Evolutionary conservation across 92 coral and sea anemone genomes (phyloP).

Genomic region (Phenganax stokvisi): DNA sequence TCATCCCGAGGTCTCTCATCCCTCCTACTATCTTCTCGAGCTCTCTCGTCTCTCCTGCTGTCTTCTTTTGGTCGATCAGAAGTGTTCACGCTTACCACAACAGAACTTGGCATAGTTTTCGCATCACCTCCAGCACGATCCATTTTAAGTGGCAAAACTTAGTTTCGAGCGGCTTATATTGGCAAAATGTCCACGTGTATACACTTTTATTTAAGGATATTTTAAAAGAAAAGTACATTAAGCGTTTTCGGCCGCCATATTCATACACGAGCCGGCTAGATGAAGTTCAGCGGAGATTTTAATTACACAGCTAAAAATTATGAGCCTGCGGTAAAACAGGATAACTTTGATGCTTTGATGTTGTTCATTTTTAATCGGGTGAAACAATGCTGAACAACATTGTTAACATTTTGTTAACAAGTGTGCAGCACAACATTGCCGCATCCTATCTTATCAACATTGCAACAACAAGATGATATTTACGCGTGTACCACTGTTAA

Average conservation of each 20-base stretch:
- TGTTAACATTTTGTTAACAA: no score
- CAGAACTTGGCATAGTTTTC: constrained; percentile 7
- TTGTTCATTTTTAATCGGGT: no score
- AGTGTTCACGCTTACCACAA: constrained; percentile 2
- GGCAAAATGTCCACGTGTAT: background rate
- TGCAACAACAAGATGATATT: no score
- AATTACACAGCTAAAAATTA: background rate
- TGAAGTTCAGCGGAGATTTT: background rate
- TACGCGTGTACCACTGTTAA: no score
- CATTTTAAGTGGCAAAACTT: background rate
- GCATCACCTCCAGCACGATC: background rate
- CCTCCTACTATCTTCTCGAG: constrained; percentile 52
- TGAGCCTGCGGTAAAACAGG: background rate
- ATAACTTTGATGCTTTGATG: no score
- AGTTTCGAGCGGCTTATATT: background rate
- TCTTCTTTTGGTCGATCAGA: constrained; percentile 29
- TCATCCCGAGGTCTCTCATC: constrained; percentile 46
- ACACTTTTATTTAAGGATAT: background rate
- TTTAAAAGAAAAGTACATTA: background rate
- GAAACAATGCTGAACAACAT: no score
- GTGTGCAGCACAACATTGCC: no score
- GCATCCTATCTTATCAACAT: no score
- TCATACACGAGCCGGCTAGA: background rate
- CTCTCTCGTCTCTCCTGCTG: constrained; percentile 35
- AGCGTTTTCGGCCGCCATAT: constrained; percentile 17